Base-by-base conservation (phyloP, 2,888 invertebrate species). In the Nomada flava region DNA sequence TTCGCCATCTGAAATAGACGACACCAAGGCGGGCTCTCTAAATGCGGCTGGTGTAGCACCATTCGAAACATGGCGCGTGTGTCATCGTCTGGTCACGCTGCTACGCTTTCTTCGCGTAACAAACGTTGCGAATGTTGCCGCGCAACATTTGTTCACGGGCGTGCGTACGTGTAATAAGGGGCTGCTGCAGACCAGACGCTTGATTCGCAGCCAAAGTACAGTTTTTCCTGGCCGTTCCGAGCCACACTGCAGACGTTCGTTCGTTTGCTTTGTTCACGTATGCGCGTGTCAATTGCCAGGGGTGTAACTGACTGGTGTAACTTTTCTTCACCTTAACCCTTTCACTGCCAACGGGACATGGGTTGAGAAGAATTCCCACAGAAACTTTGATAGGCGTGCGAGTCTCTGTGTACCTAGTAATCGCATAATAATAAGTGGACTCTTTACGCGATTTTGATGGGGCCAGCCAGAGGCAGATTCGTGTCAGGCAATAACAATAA, bases 61-160 rank as follows among this genome's bases (percentile, higher is more conserved):
- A 18, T 63, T 55, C 69, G 70, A 64, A 67, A 55, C 53, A 15
- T n/a, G 23, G 23, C 20, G 76, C 60, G 79, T 89, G 91, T 90
- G 87, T 91, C 91, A 91, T 89, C 91, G 91, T 91, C 91, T 91
- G 91, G 89, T 81, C 87, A 85, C 88, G 90, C 89, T 42, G 70
- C 59, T 67, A 76, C 73, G 73, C 64, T 82, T 67, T 67, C 76
- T n/a, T 60, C 52, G 60, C 20, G 65, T 76, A 76, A 82, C 81
- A 76, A 82, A 76, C 65, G 60, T 72, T 44, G 13, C 44, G 13
- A 52, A 42, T 64, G 57, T 50, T 68, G 62, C 59, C 71, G 26
- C 44, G 7, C 57, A 71, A 82, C 20, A 59, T 65, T 60, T 44
- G 68, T 44, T 69, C 50, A 20, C 18, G n/a, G 42, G 23, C 15